Evolutionary conservation across 2,888 invertebrate species (phyloP).

Genomic region (Ornithoptera priamus): DNA sequence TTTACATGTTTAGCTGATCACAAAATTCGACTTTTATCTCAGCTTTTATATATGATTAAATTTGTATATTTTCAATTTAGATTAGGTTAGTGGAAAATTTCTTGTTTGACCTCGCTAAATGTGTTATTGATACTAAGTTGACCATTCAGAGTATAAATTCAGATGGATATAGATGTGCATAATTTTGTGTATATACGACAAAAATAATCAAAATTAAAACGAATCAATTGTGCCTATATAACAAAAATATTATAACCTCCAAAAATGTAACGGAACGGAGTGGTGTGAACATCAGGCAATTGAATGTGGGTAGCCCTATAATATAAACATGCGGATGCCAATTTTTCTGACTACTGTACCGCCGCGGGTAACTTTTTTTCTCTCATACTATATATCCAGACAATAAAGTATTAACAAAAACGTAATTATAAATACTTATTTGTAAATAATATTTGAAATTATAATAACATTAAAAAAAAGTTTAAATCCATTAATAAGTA

Average conservation of each 20-base stretch:
- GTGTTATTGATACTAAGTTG: conserved; percentile 1
- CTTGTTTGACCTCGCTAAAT: not conserved
- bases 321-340: not conserved
- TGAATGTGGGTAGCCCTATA: not conserved
- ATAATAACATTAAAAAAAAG: not conserved
- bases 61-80: not conserved
- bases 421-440: not conserved
- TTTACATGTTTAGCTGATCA: conserved; percentile 1
- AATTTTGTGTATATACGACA: conserved; percentile 10
- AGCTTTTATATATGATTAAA: conserved; percentile 23
- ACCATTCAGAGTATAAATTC: not conserved
- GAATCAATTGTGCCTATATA: not conserved
- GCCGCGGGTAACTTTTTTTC: not conserved
- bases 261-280: not conserved
- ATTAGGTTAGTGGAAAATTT: not conserved
- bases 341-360: not conserved
- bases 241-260: not conserved
- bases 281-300: not conserved
- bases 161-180: not conserved
- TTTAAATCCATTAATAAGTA: too few relatives aligned
- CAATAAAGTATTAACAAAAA: conserved; percentile 2
- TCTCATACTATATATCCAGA: not conserved
- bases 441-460: conserved; percentile 1
- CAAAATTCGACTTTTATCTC: not conserved
- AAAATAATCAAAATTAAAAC: not conserved